Evolutionary conservation across 1,140 invertebrate species (phyloP).

Genomic region (Anoplolepis gracilipes): DNA sequence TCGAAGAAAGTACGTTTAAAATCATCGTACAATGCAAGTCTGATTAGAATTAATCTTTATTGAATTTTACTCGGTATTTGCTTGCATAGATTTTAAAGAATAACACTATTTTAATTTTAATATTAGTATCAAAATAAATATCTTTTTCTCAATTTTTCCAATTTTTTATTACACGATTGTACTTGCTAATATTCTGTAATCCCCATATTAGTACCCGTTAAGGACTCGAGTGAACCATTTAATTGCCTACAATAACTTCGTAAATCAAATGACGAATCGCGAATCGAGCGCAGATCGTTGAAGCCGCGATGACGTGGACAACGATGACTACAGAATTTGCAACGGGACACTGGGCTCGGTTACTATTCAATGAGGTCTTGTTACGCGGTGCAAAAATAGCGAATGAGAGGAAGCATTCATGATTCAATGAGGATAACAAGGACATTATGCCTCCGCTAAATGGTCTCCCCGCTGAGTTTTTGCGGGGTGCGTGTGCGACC

Average conservation of each 20-base stretch:
- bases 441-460: slow-evolving; percentile 51
- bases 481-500: slow-evolving; percentile 10
- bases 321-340: slow-evolving; percentile 55
- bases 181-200: neutral
- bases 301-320: slow-evolving; percentile 52
- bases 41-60: neutral
- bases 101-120: neutral
- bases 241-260: slow-evolving; percentile 9
- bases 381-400: slow-evolving; percentile 53
- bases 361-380: slow-evolving; percentile 58
- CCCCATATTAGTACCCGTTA: neutral
- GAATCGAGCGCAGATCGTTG: slow-evolving; percentile 2
- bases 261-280: slow-evolving; percentile 17
- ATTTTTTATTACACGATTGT: neutral
- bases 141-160: neutral
- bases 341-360: slow-evolving; percentile 58
- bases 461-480: slow-evolving; percentile 48
- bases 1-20: neutral
- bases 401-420: slow-evolving; percentile 61
- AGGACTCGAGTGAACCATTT: neutral
- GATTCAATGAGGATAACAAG: slow-evolving; percentile 61
- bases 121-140: neutral
- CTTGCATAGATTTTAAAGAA: neutral
- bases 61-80: neutral
- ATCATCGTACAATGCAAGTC: neutral